Conservation (phyloP, 2,113 vertebrate genomes). For the Struthidea cinerea region DNA sequence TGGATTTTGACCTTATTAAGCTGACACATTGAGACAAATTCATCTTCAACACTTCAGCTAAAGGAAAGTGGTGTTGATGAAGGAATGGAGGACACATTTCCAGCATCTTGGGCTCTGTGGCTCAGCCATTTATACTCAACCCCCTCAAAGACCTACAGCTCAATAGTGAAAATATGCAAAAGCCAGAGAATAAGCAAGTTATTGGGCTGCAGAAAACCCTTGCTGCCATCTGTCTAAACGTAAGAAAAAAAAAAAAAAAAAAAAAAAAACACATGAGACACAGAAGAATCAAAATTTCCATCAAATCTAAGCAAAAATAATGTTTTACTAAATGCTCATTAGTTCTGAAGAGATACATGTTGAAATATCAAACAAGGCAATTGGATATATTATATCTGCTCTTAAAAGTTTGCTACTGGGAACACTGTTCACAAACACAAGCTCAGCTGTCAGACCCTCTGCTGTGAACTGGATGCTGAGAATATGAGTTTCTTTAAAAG, state of each 20-base stretch:
- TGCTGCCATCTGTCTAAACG: neutral
- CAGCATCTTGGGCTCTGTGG: neutral
- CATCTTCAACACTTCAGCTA: neutral
- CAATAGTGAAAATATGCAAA: neutral
- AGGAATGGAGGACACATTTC: neutral
- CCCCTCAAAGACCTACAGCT: neutral
- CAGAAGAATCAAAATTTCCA: neutral
- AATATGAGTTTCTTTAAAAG: neutral
- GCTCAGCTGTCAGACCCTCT: neutral
- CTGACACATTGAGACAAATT: slow-evolving; percentile 3
- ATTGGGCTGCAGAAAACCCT: neutral
- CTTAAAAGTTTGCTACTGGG: neutral
- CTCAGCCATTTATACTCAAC: neutral
- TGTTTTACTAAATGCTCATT: neutral
- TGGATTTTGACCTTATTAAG: slow-evolving; percentile 23
- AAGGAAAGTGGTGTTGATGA: neutral
- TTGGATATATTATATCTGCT: neutral
- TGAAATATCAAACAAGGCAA: neutral
- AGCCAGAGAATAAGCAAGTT: neutral
- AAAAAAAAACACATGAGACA: neutral
- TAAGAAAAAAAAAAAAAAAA: neutral
- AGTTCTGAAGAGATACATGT: neutral
- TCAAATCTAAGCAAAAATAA: neutral
- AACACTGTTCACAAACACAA: neutral
- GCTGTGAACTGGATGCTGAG: neutral